Base-by-base conservation (phyloP, 53 echinoderm and acorn worm species). In the Echinarachnius parma region DNA sequence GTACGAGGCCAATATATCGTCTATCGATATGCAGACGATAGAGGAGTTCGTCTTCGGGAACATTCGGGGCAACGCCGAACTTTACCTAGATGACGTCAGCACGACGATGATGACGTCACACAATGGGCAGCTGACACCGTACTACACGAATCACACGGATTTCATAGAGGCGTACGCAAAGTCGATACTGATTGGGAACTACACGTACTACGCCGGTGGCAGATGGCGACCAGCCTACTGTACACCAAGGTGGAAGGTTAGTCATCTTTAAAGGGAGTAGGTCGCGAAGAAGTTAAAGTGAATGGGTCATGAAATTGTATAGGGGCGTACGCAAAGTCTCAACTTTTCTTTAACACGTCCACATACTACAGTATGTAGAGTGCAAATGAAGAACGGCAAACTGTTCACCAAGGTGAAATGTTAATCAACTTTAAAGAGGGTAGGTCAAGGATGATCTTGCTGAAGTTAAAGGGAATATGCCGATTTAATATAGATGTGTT, bases 191-290 rank as follows among this genome's bases (percentile, higher is more conserved):
- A 32, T 80, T 3, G 80, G 80, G 14, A 80, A 80, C 28, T 80
- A 80, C 31, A 80, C 80, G 2, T 68, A 59, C 19, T 48, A 19
- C 11, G 60, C 80, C 3, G 80, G 80, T 4, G 80, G 80, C 0
- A 53, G 69, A 5, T 80, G 80, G 80, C 31, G 28, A 8, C 80
- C 80, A 4, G 60, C 10, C 0, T 22, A 60, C 11, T 80, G 80
- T 24, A 14, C 13, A 34, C 80, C 80, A 16, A 47, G 48, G 48
- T 68, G 80, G 70, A 80, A 80, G 80, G 80, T 80, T 32, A 45
- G 36, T 2, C n/a, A n/a, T n/a, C n/a, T n/a, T n/a, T n/a, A n/a
- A n/a, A n/a, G n/a, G n/a, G n/a, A n/a, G n/a, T n/a, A n/a, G n/a
- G n/a, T n/a, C n/a, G n/a, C n/a, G n/a, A n/a, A n/a, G n/a, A n/a